Percentiles rank a stretch among this genome's conserved stretches.
phyloP scores from a whole-genome alignment of 2,113 vertebrate species.

The Psephotus haematonotus region DNA sequence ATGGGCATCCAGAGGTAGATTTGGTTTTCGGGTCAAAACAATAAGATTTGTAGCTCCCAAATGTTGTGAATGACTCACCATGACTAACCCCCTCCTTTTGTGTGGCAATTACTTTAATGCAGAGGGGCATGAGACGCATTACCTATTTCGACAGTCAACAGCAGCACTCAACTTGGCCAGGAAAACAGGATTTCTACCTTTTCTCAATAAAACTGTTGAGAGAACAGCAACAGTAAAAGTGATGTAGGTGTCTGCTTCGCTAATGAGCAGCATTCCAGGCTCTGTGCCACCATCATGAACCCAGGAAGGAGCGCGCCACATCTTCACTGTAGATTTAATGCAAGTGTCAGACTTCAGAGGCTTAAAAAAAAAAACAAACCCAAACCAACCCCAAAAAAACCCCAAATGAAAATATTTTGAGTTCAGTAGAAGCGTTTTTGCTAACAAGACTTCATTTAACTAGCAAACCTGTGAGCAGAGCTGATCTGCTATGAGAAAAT shows the following conservation, averaged over 20 bases:
- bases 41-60: not conserved
- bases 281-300: not conserved
- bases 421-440: not conserved
- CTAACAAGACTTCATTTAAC: not conserved
- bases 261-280: not conserved
- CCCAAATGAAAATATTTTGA: not conserved
- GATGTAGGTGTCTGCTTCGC: not conserved
- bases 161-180: not conserved
- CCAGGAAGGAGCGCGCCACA: not conserved
- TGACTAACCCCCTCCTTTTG: not conserved
- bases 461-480: not conserved
- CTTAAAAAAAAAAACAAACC: not conserved
- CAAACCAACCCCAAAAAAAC: not conserved
- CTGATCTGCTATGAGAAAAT: not conserved
- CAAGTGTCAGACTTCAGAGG: not conserved
- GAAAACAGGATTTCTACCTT: not conserved
- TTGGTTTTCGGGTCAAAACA: not conserved
- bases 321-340: not conserved
- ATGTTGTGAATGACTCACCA: not conserved
- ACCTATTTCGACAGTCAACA: not conserved
- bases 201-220: not conserved
- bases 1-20: not conserved
- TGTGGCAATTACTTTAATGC: not conserved
- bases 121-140: not conserved
- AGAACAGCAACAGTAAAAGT: not conserved